phyloP scores from a whole-genome alignment of 2,888 invertebrate species.

The Plagodis dolabraria region DNA sequence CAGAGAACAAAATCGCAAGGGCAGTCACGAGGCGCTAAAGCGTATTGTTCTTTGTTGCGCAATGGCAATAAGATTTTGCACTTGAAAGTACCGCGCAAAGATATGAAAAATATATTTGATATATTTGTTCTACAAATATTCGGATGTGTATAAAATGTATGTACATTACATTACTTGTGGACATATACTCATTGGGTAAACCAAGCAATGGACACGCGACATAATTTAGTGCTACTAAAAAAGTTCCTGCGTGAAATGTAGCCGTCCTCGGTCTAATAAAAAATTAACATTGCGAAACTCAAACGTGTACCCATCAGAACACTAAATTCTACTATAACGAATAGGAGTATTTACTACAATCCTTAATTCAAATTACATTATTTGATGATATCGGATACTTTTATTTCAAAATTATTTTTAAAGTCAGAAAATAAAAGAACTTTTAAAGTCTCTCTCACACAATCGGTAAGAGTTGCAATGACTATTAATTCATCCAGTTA shows the following conservation, averaged over 20 bases:
- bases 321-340: too few species aligned
- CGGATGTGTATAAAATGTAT: not conserved
- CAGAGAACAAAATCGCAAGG: conserved; percentile 70
- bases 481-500: too few species aligned
- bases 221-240: conserved; percentile 4
- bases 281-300: conserved; percentile 5
- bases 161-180: not conserved
- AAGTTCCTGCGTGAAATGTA: conserved; percentile 4
- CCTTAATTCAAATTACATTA: too few species aligned
- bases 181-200: not conserved
- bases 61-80: conserved; percentile 66
- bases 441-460: too few species aligned
- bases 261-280: conserved; percentile 11
- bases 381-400: too few species aligned
- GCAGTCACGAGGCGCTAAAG: conserved; percentile 75
- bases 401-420: too few species aligned
- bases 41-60: conserved; percentile 69
- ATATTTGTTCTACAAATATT: not conserved
- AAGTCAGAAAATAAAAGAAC: too few species aligned
- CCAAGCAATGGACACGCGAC: conserved; percentile 3
- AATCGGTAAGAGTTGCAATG: too few species aligned
- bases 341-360: too few species aligned
- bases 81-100: conserved; percentile 40
- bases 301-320: not conserved
- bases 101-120: not conserved